Evolutionary conservation across 2,888 invertebrate genomes (phyloP).

Genomic region (Tinea trinotella): DNA sequence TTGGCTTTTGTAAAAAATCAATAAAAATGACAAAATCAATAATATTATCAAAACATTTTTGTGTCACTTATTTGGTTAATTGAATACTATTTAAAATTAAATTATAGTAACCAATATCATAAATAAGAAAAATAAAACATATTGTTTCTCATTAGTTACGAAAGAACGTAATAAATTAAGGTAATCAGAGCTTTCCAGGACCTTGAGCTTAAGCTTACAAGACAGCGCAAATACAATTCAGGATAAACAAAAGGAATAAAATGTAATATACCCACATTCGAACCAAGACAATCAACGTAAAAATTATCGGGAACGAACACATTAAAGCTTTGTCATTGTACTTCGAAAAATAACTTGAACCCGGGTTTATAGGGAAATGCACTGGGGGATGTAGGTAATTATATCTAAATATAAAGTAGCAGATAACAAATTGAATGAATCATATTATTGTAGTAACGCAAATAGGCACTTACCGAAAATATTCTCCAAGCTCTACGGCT

Average conservation of each 20-base stretch:
- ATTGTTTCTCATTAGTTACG: no score
- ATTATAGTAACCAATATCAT: no score
- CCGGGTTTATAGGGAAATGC: neutral
- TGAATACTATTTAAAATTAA: no score
- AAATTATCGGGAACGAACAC: no score
- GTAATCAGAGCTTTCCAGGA: neutral
- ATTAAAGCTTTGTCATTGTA: neutral
- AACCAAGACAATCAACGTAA: no score
- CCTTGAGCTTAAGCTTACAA: neutral
- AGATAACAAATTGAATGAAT: slow-evolving; percentile 17
- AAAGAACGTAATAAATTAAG: no score
- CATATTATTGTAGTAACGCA: slow-evolving; percentile 8
- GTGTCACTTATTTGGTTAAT: no score
- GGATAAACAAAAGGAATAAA: no score
- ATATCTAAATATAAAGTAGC: slow-evolving; percentile 8
- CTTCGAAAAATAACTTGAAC: neutral
- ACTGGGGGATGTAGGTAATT: slow-evolving; percentile 2
- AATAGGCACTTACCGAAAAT: slow-evolving; percentile 19
- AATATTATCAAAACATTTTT: neutral
- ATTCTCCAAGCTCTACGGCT: slow-evolving; percentile 3
- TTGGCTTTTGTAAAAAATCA: neutral
- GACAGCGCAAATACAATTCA: no score
- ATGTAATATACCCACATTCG: no score
- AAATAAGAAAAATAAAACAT: no score
- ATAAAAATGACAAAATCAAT: neutral